A percentile compares a stretch with the other conserved stretches of the same genome.
These are phyloP conservation scores for Tupiocoris notatus DNA, from an alignment of 2,888 invertebrate genomes.

Conservation along the genomic window DNA sequence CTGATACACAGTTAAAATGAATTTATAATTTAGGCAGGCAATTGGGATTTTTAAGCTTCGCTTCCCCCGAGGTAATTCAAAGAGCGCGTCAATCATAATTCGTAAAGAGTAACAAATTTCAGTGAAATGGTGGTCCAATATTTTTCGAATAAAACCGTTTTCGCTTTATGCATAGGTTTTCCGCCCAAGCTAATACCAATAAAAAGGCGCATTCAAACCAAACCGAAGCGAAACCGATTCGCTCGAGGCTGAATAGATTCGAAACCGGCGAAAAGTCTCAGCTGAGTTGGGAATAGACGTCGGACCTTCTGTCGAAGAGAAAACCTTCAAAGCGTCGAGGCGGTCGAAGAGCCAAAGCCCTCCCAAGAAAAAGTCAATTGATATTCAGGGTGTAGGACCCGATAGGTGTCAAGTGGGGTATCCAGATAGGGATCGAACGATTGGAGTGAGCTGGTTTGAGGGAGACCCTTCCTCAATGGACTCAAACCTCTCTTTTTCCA, in stretches of 20 bases:
- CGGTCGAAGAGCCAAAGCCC: background rate
- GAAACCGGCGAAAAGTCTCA: background rate
- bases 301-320: background rate
- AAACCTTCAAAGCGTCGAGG: constrained; percentile 20
- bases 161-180: background rate
- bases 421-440: constrained; percentile 12
- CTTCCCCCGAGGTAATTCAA: no score
- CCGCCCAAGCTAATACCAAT: background rate
- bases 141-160: no score
- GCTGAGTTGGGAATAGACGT: no score
- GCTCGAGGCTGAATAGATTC: background rate
- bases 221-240: background rate
- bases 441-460: background rate
- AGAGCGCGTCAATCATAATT: no score
- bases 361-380: constrained; percentile 41
- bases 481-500: background rate
- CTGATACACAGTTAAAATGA: no score
- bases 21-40: no score
- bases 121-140: no score
- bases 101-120: no score
- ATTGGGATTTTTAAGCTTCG: no score
- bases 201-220: background rate
- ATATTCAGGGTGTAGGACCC: constrained; percentile 41
- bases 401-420: constrained; percentile 40
- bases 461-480: constrained; percentile 38